Percentiles rank a stretch among this genome's conserved stretches.
Evolutionary conservation across 2,797 vertebrate species (phyloP).

Genomic region (Petrocephalus sullivani): DNA sequence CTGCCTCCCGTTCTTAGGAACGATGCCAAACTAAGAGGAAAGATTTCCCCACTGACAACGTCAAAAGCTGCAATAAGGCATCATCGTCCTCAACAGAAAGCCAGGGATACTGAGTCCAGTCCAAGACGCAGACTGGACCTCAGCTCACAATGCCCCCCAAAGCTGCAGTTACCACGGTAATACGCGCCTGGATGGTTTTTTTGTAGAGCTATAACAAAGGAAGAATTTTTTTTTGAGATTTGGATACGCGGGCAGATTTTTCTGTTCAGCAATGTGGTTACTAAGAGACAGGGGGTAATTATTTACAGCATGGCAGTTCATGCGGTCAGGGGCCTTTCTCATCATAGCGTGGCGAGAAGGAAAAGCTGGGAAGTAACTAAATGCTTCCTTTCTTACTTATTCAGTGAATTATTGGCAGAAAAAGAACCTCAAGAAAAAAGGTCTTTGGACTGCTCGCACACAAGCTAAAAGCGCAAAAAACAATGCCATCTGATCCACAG

Average conservation of each 20-base stretch:
- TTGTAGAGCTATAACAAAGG: background rate
- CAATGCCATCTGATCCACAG: background rate
- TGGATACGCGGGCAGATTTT: constrained; percentile 32
- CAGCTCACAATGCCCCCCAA: background rate
- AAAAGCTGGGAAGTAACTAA: constrained; percentile 13
- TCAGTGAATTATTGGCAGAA: constrained; percentile 9
- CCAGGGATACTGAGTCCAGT: background rate
- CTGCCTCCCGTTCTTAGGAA: background rate
- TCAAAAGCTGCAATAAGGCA: background rate
- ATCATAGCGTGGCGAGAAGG: constrained; percentile 3
- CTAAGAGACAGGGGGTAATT: constrained; percentile 48
- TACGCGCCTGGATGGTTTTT: background rate
- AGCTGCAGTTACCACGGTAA: background rate
- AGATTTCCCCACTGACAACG: background rate
- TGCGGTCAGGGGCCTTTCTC: constrained; percentile 28
- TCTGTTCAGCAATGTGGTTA: constrained; percentile 39
- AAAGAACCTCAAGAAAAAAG: constrained; percentile 6
- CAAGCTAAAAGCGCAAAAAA: background rate
- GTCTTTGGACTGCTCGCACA: constrained; percentile 14
- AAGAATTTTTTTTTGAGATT: constrained; percentile 20
- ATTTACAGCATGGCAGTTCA: constrained; percentile 37
- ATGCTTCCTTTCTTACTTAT: constrained; percentile 4
- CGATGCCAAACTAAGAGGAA: constrained; percentile 11
- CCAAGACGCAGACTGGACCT: background rate
- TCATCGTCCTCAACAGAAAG: background rate